These are phyloP conservation scores for Aurelia sp. DNA, from an alignment of 30 jellyfish, hydroid and myxozoan genomes.

Conservation along the genomic window DNA sequence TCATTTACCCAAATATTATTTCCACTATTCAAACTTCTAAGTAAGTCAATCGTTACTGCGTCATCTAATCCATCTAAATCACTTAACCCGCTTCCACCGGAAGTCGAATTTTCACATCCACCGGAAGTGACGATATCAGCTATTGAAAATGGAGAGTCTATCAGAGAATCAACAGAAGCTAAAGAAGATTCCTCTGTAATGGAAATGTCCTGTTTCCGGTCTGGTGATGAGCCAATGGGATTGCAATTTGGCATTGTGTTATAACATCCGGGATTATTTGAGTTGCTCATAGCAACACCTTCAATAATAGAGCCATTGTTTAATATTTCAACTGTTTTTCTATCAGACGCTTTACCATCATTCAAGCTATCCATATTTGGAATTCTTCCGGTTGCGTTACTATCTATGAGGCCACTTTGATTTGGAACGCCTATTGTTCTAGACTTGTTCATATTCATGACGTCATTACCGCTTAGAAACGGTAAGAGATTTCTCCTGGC, in stretches of 20 bases:
- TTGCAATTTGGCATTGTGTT: neutral
- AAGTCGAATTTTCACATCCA: constrained; percentile 48
- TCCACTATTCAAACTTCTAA: constrained; percentile 67
- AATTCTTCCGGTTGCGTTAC: neutral
- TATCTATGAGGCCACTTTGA: neutral
- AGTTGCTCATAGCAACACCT: neutral
- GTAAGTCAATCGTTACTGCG: constrained; percentile 51
- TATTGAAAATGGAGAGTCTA: constrained; percentile 41
- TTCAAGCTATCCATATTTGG: neutral
- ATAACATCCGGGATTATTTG: too few species aligned
- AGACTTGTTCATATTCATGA: neutral
- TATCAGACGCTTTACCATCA: neutral
- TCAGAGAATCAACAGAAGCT: constrained; percentile 32
- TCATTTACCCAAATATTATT: constrained; percentile 30
- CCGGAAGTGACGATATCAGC: constrained; percentile 36
- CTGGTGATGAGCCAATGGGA: constrained; percentile 11
- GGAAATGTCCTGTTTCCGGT: constrained; percentile 12
- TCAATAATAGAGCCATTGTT: neutral
- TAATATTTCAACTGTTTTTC: neutral
- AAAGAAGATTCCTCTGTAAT: constrained; percentile 23
- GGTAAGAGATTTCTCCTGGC: constrained; percentile 63
- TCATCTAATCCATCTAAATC: constrained; percentile 68
- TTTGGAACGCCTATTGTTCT: neutral
- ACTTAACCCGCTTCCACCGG: constrained; percentile 57
- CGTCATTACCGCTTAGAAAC: constrained; percentile 27